A percentile compares a stretch with the other conserved stretches of the same genome.
phyloP scores from a whole-genome alignment of 1,140 invertebrate genomes.

The Carposina sasakii region DNA sequence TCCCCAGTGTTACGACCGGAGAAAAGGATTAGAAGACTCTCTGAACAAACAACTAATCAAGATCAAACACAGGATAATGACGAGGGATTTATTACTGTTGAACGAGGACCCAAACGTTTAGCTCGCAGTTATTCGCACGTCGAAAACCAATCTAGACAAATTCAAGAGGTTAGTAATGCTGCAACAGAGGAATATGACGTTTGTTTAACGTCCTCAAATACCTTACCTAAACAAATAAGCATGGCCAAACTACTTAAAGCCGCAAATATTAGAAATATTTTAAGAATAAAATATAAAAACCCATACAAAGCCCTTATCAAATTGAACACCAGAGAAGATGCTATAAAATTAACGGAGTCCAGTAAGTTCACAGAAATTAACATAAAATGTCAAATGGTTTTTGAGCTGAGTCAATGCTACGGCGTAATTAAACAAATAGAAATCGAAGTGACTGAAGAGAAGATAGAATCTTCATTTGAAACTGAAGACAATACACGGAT shows the following conservation, averaged over 20 bases:
- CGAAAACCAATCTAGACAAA: not conserved
- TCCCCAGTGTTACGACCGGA: too few relatives aligned
- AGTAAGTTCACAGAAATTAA: constrained; percentile 18
- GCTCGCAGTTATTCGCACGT: not conserved
- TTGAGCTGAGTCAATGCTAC: constrained; percentile 6
- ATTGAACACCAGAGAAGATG: constrained; percentile 18
- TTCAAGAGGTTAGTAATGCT: not conserved
- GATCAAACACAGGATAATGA: constrained; percentile 6
- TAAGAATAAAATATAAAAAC: constrained; percentile 26
- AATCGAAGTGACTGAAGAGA: constrained; percentile 9
- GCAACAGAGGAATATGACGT: constrained; percentile 19
- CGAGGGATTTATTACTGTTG: constrained; percentile 12
- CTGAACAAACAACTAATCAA: constrained; percentile 6
- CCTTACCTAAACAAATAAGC: constrained; percentile 32
- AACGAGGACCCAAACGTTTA: constrained; percentile 5
- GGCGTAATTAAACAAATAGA: constrained; percentile 16
- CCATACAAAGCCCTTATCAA: constrained; percentile 21
- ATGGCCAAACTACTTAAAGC: constrained; percentile 25
- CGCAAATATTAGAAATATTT: constrained; percentile 22
- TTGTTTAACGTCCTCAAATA: constrained; percentile 13
- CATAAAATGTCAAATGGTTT: constrained; percentile 14
- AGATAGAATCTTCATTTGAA: constrained; percentile 9
- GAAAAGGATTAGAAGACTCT: too few relatives aligned
- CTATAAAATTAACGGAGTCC: constrained; percentile 17
- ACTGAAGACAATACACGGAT: not conserved